Percentiles rank a stretch among this genome's conserved stretches.
Conservation (phyloP, 2,888 invertebrate genomes). For the Scelioninae gen. 2 region DNA sequence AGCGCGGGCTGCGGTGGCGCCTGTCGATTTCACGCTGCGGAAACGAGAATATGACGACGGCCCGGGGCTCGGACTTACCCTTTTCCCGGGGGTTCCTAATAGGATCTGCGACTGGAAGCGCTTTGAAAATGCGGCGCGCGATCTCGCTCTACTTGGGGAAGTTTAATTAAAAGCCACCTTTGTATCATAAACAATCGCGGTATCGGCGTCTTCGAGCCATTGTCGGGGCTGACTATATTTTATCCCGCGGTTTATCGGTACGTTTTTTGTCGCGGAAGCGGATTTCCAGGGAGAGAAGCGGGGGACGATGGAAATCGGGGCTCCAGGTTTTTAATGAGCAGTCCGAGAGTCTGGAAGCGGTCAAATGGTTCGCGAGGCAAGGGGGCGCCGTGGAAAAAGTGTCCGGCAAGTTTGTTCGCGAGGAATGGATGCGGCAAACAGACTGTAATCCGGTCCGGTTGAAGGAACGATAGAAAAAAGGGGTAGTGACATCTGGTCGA, state of each 20-base stretch:
- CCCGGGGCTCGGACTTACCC: conserved; percentile 41
- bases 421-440: too few relatives aligned
- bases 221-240: conserved; percentile 15
- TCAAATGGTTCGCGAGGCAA: too few relatives aligned
- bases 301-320: too few relatives aligned
- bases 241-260: not conserved
- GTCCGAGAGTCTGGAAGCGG: too few relatives aligned
- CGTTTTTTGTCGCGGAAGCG: too few relatives aligned
- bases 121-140: conserved; percentile 51
- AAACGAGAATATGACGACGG: conserved; percentile 55
- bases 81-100: conserved; percentile 38
- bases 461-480: too few relatives aligned
- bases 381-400: too few relatives aligned
- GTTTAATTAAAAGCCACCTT: conserved; percentile 55
- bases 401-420: too few relatives aligned
- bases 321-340: too few relatives aligned
- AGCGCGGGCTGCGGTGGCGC: conserved; percentile 68
- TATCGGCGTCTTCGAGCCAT: conserved; percentile 25
- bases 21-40: conserved; percentile 69
- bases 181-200: conserved; percentile 42
- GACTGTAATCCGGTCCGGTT: too few relatives aligned
- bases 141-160: conserved; percentile 45
- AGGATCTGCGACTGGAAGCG: conserved; percentile 44
- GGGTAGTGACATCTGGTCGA: too few relatives aligned
- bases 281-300: too few relatives aligned